phyloP scores from a whole-genome alignment of 2,797 vertebrate genomes.

The Oceanodroma leucorhoa region DNA sequence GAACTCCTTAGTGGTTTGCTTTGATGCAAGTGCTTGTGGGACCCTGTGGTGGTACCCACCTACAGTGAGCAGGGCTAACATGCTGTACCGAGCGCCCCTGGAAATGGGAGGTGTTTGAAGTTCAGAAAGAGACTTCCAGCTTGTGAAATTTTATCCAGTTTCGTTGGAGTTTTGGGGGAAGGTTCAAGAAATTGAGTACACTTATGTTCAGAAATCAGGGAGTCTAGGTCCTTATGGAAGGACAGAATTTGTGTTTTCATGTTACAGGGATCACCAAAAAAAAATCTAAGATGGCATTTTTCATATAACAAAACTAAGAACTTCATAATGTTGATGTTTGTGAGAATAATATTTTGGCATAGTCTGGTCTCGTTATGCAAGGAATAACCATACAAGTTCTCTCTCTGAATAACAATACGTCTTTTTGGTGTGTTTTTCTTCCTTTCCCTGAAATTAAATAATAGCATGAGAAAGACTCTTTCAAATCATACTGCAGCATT shows the following conservation, averaged over 20 bases:
- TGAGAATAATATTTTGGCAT: background rate
- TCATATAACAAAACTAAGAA: background rate
- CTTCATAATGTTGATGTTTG: background rate
- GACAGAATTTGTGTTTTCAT: background rate
- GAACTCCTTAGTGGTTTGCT: background rate
- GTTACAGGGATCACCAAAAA: background rate
- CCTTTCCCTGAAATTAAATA: background rate
- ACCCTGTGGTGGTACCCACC: fast-evolving
- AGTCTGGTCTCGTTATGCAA: background rate
- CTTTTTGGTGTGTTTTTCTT: background rate
- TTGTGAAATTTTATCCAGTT: background rate
- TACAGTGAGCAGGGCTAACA: background rate
- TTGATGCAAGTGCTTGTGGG: background rate
- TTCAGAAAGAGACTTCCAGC: background rate
- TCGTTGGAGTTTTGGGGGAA: background rate
- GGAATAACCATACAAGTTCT: background rate
- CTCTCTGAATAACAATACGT: background rate
- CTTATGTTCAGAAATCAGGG: background rate
- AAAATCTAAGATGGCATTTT: background rate
- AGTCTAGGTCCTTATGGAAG: background rate
- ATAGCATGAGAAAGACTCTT: background rate
- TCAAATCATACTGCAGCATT: background rate
- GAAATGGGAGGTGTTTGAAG: background rate
- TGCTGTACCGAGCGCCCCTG: background rate
- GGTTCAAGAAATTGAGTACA: background rate